Evolutionary conservation across 2,113 vertebrate species (phyloP).

Genomic region (Rhea pennata): DNA sequence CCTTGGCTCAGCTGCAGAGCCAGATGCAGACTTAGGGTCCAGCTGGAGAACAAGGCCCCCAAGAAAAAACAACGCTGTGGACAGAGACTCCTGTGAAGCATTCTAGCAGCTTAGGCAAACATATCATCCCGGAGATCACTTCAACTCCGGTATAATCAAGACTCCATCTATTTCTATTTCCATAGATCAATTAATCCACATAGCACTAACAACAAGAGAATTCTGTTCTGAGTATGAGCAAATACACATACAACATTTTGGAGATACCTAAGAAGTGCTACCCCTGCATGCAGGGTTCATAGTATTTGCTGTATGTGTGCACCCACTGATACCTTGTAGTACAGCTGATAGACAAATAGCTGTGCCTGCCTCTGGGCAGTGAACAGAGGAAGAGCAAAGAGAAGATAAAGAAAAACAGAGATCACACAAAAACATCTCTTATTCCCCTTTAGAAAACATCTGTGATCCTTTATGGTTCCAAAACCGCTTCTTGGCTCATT

Average conservation of each 20-base stretch:
- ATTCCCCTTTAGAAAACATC: background rate
- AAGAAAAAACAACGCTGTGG: background rate
- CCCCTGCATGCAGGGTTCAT: background rate
- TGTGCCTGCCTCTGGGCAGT: background rate
- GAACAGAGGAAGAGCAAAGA: background rate
- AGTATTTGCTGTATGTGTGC: fast-evolving
- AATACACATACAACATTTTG: background rate
- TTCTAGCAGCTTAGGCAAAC: background rate
- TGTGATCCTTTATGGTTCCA: background rate
- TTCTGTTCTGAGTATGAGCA: background rate
- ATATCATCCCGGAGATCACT: background rate
- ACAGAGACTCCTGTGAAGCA: background rate
- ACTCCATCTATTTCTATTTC: background rate
- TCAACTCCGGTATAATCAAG: background rate
- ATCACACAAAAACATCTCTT: background rate
- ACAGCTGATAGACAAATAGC: background rate
- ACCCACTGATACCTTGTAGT: background rate
- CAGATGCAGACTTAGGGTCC: fast-evolving
- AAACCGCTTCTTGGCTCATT: background rate
- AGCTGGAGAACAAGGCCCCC: background rate
- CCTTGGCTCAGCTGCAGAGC: fast-evolving
- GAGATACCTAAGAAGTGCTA: too few species aligned
- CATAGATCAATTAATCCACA: background rate
- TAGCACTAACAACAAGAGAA: background rate
- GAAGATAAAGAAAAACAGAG: background rate